phyloP scores from a whole-genome alignment of 1,140 invertebrate genomes.

The Carposina sasakii region DNA sequence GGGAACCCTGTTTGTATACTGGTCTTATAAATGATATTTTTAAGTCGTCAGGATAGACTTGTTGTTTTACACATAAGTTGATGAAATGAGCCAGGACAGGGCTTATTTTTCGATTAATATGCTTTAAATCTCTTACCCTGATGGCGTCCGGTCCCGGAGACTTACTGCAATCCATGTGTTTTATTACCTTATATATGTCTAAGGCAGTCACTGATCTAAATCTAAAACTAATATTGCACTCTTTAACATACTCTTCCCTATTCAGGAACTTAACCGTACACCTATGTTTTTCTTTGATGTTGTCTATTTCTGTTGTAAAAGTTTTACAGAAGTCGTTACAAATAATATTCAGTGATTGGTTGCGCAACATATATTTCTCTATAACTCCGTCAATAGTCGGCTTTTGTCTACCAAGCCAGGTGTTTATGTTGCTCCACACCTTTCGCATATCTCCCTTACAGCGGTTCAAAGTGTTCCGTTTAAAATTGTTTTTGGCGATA shows the following conservation, averaged over 20 bases:
- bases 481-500: not conserved
- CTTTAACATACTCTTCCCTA: not conserved
- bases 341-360: not conserved
- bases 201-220: conserved; percentile 7
- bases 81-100: conserved; percentile 19
- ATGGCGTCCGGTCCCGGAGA: conserved; percentile 15
- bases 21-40: conserved; percentile 16
- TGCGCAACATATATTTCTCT: not conserved
- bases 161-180: conserved; percentile 10
- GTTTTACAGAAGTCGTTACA: not conserved
- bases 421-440: not conserved
- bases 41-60: conserved; percentile 17
- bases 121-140: conserved; percentile 14
- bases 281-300: conserved; percentile 15
- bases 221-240: conserved; percentile 16
- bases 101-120: conserved; percentile 10
- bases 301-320: conserved; percentile 21
- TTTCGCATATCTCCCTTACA: not conserved
- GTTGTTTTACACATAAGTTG: conserved; percentile 15
- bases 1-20: conserved; percentile 13
- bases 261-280: conserved; percentile 15
- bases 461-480: not conserved
- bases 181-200: conserved; percentile 15
- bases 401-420: not conserved
- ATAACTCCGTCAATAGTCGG: not conserved